Percentiles rank a stretch among this genome's conserved stretches.
Conservation (phyloP, 37 sponge, comb jelly and placozoan species). For the Ephydatia muelleri region DNA sequence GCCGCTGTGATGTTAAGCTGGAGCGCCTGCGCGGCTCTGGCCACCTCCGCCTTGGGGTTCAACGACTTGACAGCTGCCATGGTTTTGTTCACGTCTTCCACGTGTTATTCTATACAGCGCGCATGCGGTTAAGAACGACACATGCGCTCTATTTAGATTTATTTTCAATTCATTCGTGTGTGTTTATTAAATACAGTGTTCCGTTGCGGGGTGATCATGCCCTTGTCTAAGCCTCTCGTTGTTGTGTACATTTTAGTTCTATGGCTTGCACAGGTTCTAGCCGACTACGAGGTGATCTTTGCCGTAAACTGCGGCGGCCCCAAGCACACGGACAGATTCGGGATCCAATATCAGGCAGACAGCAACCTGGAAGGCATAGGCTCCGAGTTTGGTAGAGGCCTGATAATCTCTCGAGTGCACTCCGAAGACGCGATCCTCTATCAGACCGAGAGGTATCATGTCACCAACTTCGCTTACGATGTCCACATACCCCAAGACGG, state of each 20-base stretch:
- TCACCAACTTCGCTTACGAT: conserved; percentile 71
- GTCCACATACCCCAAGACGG: conserved; percentile 76
- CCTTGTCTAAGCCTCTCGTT: neutral
- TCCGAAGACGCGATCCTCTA: conserved; percentile 80
- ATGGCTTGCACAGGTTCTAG: neutral
- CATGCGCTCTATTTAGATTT: neutral
- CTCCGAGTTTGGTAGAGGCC: conserved; percentile 71
- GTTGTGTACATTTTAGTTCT: neutral
- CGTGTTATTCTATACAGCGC: conserved; percentile 18
- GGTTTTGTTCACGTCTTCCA: neutral
- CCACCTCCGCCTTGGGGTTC: conserved; percentile 98
- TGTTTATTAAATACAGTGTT: neutral
- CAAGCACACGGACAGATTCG: conserved; percentile 75
- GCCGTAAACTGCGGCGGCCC: conserved; percentile 94
- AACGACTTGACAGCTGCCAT: conserved; percentile 96
- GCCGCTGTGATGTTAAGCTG: conserved; percentile 94
- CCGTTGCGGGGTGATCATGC: neutral
- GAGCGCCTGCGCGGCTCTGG: conserved; percentile 97
- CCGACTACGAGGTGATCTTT: conserved; percentile 75
- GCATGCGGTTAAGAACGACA: conserved; percentile 28
- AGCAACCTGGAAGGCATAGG: conserved; percentile 56
- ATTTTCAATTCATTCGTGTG: neutral
- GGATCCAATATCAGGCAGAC: conserved; percentile 74
- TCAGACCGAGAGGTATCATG: conserved; percentile 93
- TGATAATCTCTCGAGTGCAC: conserved; percentile 69